Conservation (phyloP, 2,797 vertebrate species). For the Sylvia borin region DNA sequence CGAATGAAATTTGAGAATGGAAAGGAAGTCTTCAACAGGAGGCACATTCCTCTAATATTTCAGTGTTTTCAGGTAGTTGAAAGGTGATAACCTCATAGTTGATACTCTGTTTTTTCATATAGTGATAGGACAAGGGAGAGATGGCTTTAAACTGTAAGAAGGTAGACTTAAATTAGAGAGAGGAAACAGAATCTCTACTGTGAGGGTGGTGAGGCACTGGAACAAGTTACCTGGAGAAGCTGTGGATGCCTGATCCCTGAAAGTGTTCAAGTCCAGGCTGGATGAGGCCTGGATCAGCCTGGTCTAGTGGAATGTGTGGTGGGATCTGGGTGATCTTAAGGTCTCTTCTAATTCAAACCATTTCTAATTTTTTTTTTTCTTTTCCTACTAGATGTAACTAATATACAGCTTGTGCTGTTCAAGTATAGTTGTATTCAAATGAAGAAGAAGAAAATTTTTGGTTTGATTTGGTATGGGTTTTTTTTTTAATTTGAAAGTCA, state of each 20-base stretch:
- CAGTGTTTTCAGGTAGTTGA: not conserved
- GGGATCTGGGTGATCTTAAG: not conserved
- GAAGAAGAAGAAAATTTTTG: not conserved
- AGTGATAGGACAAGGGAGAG: not conserved
- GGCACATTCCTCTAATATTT: not conserved
- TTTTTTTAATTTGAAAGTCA: not conserved
- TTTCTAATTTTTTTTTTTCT: not conserved
- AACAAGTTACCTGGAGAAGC: not conserved
- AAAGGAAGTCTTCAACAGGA: not conserved
- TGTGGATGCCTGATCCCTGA: not conserved
- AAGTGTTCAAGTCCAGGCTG: not conserved
- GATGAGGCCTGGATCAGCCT: not conserved
- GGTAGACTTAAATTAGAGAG: not conserved
- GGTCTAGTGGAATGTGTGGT: not conserved
- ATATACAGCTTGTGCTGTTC: not conserved
- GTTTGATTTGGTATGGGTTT: accelerated
- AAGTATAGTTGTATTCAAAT: not conserved
- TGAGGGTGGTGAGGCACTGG: not conserved
- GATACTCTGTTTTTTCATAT: not conserved
- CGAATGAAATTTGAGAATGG: not conserved
- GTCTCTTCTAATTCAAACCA: not conserved
- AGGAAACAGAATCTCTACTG: not conserved
- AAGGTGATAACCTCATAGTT: not conserved
- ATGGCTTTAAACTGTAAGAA: not conserved
- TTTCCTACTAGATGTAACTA: not conserved